phyloP scores from a whole-genome alignment of 2,113 vertebrate species.

The Piprites chloris region DNA sequence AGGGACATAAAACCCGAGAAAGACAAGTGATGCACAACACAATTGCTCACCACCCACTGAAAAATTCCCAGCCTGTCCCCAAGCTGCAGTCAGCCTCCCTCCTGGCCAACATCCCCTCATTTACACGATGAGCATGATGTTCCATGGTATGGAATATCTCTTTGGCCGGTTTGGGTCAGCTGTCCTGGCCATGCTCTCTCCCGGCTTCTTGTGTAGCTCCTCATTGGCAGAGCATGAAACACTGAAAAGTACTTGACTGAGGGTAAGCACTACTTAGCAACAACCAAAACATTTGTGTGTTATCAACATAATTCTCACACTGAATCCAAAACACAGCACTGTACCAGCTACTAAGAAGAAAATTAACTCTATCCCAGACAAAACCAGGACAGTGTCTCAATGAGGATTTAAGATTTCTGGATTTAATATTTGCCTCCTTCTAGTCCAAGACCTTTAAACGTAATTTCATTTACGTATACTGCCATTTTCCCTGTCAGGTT shows the following conservation, averaged over 20 bases:
- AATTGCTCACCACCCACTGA: neutral
- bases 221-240: neutral
- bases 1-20: neutral
- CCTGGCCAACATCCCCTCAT: neutral
- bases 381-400: neutral
- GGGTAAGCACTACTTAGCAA: neutral
- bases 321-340: neutral
- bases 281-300: neutral
- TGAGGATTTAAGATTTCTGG: neutral
- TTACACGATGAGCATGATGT: neutral
- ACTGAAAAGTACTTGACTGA: neutral
- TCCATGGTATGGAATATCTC: neutral
- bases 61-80: neutral
- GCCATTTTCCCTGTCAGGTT: neutral
- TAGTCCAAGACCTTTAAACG: neutral
- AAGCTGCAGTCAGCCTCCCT: neutral
- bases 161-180: neutral
- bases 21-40: neutral
- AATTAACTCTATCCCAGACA: neutral
- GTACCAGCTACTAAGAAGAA: neutral
- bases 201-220: neutral
- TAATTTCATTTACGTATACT: neutral
- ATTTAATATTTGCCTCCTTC: neutral
- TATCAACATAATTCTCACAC: neutral
- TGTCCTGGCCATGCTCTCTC: too few species aligned